Base-by-base conservation (phyloP, 1,140 invertebrate genomes). In the Neodiprion lecontei region DNA sequence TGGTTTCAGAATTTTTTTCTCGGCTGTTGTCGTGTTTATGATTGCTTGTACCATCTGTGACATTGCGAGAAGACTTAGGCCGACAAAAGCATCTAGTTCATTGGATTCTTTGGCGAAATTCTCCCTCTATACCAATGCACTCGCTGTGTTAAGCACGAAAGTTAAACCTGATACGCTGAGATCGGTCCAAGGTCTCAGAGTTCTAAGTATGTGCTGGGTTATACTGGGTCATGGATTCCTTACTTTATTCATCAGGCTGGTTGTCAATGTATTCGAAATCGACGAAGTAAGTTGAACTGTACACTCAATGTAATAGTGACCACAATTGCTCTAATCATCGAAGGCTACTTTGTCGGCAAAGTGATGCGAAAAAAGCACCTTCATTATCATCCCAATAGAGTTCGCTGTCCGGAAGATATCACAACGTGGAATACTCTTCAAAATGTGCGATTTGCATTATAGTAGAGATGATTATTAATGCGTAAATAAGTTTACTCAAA, bases 151-250 rank as follows among this genome's bases (percentile, higher is more conserved):
- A 1, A 78, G 68, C 48, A 80, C 79, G 3, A 76, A 77, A 67
- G 48, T 48, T 11, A 67, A 21, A 12, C 68, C n/a, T 71, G 65
- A 8, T 47, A 75, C 70, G 14, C 76, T 87, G 66, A 75, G 75
- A 1, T 79, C 78, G 17, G 68, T 89, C 7, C 81, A 87, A 74
- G 88, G 88, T 23, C 74, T 89, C 5, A 77, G 87, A 50, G 85
- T 86, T 74, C 73, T 89, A 8, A 87, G 85, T 73, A 87, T 85
- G 48, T 73, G 74, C 9, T 89, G 86, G 85, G 83, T 89, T 8
- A 72, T 88, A 23, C 53, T 89, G 7, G 85, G 81, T 0, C 88
- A 89, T 74, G 81, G 81, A 11, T 86, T 81, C 72, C 78, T 82
- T 3, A 78, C 74, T 48, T 50, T 23, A 7, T 70, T 79, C 61